Evolutionary conservation across 2,113 vertebrate genomes (phyloP), one percentile per base, ranked within the genome.

Genomic region (Cheirogaleus medius): DNA sequence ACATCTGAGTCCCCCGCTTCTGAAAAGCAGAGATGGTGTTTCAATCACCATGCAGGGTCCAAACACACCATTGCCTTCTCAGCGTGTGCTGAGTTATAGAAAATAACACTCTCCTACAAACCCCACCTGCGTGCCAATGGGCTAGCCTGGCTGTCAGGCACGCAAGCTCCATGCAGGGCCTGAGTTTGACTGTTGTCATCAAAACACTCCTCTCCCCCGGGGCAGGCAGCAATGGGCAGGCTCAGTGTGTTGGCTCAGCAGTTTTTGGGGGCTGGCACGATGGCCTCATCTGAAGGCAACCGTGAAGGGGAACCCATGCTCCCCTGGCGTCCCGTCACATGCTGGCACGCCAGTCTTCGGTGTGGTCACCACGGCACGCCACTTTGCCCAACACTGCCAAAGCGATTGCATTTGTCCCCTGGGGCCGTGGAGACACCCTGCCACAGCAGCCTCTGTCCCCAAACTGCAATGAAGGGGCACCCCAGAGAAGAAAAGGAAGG

Each of bases 371-470:
- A 1, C 0, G 0, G 12, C 32, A 39, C 0, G 37, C 60, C 14
- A 29, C 49, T 34, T 77, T 8, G 8, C 52, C 58, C 10, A 49
- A 15, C 15, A 4, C 56, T 11, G 11, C 47, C 0, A 0, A 0
- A 10, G 1, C 44, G 8, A 7, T 13, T 18, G 32, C 20, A 13
- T 17, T 29, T 42, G 49, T 3, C 12, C 20, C 34, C 10, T 25
- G 5, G 14, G n/a, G 29, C 23, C 12, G 8, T 23, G 69, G 29
- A 20, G 8, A 4, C 29, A 5, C 0, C 1, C 13, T 1, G 21
- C 34, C 20, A 37, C 64, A 73, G 37, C 91, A 25, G 15, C 56
- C 17, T 27, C 6, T 0, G 27, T 47, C 44, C 27, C 10, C 1
- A 17, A 42, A 34, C 2, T 1, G 6, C 29, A 14, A 37, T 37